These are phyloP conservation scores for Holacanthella duospinosa DNA, from an alignment of 2,888 invertebrate genomes.

Conservation along the genomic window DNA sequence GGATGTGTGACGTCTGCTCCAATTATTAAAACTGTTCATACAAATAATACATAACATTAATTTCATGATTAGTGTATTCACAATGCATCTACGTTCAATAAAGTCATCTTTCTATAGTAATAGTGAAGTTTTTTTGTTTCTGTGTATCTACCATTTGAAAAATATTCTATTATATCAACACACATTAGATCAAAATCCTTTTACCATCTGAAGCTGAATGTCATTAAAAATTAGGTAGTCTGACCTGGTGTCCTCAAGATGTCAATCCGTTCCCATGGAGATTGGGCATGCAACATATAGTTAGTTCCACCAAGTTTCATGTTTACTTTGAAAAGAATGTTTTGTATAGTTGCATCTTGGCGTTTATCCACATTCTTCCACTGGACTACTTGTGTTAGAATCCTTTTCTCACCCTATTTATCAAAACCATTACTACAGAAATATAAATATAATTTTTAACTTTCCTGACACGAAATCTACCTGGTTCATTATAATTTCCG, in stretches of 20 bases:
- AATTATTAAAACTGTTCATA: constrained; percentile 41
- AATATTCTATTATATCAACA: too few species aligned
- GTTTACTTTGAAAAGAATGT: neutral
- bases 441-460: too few species aligned
- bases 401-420: too few species aligned
- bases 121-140: too few species aligned
- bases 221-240: neutral
- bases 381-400: neutral
- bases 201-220: too few species aligned
- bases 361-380: neutral
- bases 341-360: neutral
- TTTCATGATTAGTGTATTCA: too few species aligned
- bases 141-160: too few species aligned
- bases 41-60: neutral
- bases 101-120: too few species aligned
- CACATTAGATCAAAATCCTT: too few species aligned
- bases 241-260: neutral
- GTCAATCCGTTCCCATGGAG: neutral
- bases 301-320: neutral
- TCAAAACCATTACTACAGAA: too few species aligned
- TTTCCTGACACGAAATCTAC: neutral
- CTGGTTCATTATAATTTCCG: neutral
- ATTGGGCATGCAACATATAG: neutral
- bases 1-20: constrained; percentile 47
- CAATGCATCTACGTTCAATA: too few species aligned